Percentiles rank a stretch among this genome's conserved stretches.
Conservation (phyloP, 2,888 invertebrate species). For the Chirona hameri region DNA sequence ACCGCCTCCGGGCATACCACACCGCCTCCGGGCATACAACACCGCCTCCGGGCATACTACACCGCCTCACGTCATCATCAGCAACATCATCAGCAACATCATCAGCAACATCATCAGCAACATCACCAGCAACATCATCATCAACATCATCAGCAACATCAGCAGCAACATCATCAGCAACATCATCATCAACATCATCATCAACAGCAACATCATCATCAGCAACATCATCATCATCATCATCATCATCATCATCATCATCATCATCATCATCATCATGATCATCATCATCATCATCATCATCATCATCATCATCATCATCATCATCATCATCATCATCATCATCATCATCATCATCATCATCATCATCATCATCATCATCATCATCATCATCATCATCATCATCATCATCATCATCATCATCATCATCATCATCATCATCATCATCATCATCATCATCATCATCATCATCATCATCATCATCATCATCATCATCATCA, state of each 20-base stretch:
- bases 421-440: constrained; percentile 22
- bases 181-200: no score
- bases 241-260: constrained; percentile 22
- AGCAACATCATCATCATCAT: no score
- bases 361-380: constrained; percentile 22
- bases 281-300: constrained; percentile 22
- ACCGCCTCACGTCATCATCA: no score
- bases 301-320: constrained; percentile 5
- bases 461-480: constrained; percentile 22
- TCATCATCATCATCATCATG: constrained; percentile 9
- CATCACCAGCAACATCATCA: no score
- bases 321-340: constrained; percentile 22
- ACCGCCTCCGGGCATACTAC: no score
- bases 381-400: constrained; percentile 22
- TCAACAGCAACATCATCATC: no score
- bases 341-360: constrained; percentile 22
- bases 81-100: no score
- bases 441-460: constrained; percentile 22
- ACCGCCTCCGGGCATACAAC: no score
- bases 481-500: constrained; percentile 22
- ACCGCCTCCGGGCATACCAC: no score
- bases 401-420: constrained; percentile 22
- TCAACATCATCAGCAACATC: no score
- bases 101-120: no score
- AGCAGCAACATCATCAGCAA: no score